Conservation (phyloP, 1,140 invertebrate species). For the Dolichoris vasculosae region DNA sequence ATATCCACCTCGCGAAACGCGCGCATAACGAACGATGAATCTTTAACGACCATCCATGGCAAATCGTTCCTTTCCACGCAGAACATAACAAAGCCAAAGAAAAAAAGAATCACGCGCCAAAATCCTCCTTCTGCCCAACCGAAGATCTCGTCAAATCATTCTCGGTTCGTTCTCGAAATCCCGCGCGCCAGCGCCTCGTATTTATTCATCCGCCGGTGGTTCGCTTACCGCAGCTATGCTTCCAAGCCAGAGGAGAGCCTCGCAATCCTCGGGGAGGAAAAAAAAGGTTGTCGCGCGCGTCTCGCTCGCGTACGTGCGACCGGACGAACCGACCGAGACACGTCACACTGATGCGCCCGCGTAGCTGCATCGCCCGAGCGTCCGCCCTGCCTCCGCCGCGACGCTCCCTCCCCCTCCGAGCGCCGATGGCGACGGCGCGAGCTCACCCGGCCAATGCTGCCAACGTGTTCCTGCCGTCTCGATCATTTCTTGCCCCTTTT, state of each 20-base stretch:
- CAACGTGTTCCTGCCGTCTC: neutral
- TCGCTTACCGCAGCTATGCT: neutral
- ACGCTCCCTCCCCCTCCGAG: neutral
- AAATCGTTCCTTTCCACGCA: no score
- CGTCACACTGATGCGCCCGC: slow-evolving; percentile 36
- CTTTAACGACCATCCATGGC: no score
- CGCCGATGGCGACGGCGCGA: neutral
- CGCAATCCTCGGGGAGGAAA: neutral
- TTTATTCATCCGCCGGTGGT: no score
- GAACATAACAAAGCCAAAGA: no score
- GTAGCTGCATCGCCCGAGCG: neutral
- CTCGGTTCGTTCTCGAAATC: no score
- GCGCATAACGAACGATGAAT: no score
- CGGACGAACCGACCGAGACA: slow-evolving; percentile 28
- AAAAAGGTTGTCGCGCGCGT: neutral
- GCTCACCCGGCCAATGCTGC: slow-evolving; percentile 6
- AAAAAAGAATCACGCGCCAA: no score
- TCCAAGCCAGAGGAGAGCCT: neutral
- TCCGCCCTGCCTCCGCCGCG: neutral
- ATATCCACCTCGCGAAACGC: no score
- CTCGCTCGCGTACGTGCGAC: slow-evolving; percentile 10
- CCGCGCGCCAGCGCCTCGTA: no score
- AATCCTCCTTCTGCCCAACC: no score
- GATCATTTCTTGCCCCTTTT: neutral
- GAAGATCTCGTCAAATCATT: no score